A percentile compares a stretch with the other conserved stretches of the same genome.
Evolutionary conservation across 2,113 vertebrate species (phyloP).

Genomic region (Salvelinus sp.): DNA sequence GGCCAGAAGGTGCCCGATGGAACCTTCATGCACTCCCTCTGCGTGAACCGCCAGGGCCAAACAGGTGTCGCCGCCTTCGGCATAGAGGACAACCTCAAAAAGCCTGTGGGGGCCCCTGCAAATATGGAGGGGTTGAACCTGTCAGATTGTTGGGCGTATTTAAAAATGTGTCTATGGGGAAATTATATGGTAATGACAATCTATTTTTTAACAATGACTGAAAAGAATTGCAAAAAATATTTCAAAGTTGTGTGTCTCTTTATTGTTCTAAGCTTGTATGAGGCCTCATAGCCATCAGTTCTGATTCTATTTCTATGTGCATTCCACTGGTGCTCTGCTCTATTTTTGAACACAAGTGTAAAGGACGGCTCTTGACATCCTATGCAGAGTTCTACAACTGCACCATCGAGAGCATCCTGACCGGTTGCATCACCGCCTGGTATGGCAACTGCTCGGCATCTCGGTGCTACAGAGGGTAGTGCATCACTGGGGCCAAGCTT

Average conservation of each 20-base stretch:
- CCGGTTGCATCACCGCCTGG: too few relatives aligned
- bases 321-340: background rate
- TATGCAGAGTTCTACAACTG: background rate
- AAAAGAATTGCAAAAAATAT: background rate
- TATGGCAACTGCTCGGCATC: too few relatives aligned
- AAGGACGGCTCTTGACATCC: background rate
- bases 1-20: slow-evolving; percentile 67
- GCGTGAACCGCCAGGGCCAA: slow-evolving; percentile 58
- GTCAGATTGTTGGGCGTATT: slow-evolving; percentile 26
- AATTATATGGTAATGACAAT: too few relatives aligned
- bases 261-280: background rate
- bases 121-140: slow-evolving; percentile 67
- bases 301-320: too few relatives aligned
- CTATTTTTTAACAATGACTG: too few relatives aligned
- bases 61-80: slow-evolving; percentile 79
- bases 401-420: too few relatives aligned
- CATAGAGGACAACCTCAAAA: slow-evolving; percentile 82
- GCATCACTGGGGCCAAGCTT: too few relatives aligned
- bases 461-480: too few relatives aligned
- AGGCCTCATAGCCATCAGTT: background rate
- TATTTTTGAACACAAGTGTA: background rate
- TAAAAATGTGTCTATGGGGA: too few relatives aligned
- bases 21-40: slow-evolving; percentile 83
- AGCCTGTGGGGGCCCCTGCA: slow-evolving; percentile 56
- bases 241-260: background rate